Conservation (phyloP, 2,113 vertebrate species). For the Phrynocephalus versicolor region DNA sequence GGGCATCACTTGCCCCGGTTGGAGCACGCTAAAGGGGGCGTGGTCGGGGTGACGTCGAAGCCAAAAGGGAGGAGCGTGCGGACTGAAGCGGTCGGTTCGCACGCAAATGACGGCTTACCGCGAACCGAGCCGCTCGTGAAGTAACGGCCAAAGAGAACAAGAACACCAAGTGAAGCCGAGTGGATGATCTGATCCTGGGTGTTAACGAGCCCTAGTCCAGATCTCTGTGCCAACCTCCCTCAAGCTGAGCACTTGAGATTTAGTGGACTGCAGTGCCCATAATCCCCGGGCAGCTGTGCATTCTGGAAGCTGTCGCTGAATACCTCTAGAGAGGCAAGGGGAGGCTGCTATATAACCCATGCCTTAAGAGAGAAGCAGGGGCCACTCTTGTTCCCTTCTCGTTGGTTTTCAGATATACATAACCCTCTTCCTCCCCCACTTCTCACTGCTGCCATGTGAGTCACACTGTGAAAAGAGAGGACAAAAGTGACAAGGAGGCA, state of each 20-base stretch:
- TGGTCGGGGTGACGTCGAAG: too few relatives aligned
- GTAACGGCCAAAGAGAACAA: neutral
- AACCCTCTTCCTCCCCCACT: neutral
- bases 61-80: too few relatives aligned
- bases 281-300: neutral
- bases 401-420: neutral
- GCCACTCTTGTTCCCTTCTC: neutral
- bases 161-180: neutral
- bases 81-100: too few relatives aligned
- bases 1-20: too few relatives aligned
- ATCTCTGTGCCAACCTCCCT: neutral
- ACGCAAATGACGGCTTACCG: too few relatives aligned
- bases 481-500: conserved; percentile 1
- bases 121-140: too few relatives aligned
- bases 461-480: conserved; percentile 21
- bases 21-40: too few relatives aligned
- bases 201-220: neutral
- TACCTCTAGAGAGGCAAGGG: neutral
- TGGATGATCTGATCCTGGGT: neutral
- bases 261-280: neutral
- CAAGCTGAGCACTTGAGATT: neutral
- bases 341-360: too few relatives aligned
- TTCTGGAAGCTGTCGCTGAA: neutral
- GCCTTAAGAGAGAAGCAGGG: neutral
- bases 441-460: neutral